Conservation (phyloP, 2,797 vertebrate species). For the Chloroceryle amazona region DNA sequence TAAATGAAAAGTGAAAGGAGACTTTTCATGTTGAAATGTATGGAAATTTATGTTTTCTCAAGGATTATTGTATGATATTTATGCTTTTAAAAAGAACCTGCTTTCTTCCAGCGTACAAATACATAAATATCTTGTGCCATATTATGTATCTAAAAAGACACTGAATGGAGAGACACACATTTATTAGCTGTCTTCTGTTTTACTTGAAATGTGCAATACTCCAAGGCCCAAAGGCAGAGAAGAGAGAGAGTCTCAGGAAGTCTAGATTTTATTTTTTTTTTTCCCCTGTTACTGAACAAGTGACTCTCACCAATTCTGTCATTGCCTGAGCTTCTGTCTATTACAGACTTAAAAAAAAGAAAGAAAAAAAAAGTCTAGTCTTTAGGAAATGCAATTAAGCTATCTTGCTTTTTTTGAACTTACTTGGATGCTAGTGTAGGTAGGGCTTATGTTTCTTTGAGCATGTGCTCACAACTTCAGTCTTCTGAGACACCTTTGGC, state of each 20-base stretch:
- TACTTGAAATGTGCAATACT: slow-evolving; percentile 14
- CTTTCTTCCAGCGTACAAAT: neutral
- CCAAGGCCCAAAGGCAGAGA: neutral
- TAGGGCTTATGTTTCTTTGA: neutral
- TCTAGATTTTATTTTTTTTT: neutral
- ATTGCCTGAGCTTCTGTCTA: neutral
- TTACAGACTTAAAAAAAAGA: neutral
- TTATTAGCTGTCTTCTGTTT: neutral
- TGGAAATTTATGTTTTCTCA: neutral
- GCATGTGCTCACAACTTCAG: neutral
- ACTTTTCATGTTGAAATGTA: neutral
- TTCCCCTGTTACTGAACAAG: neutral
- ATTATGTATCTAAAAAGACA: neutral
- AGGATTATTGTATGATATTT: neutral
- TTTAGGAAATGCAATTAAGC: neutral
- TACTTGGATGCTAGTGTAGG: neutral
- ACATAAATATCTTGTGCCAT: neutral
- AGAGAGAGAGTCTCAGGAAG: neutral
- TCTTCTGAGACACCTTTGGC: neutral
- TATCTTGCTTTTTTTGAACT: neutral
- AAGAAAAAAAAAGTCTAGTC: neutral
- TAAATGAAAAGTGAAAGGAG: neutral
- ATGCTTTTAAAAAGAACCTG: neutral
- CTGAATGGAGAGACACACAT: neutral
- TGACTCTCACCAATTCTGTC: neutral